Evolutionary conservation across 1,140 invertebrate species (phyloP).

Genomic region (Drosophila repleta): DNA sequence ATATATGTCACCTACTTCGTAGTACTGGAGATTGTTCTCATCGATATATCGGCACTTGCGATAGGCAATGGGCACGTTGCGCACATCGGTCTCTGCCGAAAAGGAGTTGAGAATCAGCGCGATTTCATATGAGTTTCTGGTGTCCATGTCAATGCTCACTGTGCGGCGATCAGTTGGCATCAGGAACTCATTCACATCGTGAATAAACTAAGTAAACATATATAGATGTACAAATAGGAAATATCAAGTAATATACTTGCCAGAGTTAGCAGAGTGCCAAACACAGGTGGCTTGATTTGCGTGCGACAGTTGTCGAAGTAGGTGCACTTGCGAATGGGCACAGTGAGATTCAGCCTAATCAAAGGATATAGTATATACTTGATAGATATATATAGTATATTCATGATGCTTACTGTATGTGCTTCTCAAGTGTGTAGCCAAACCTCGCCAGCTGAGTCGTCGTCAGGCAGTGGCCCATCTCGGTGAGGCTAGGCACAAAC

Average conservation of each 20-base stretch:
- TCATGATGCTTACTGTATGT: too few relatives aligned
- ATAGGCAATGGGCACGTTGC: conserved; percentile 68
- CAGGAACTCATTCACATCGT: conserved; percentile 69
- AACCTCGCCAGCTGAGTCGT: conserved; percentile 46
- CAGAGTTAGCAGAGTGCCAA: neutral
- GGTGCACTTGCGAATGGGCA: neutral
- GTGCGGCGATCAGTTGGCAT: conserved; percentile 58
- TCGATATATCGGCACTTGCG: conserved; percentile 72
- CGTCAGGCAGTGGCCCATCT: conserved; percentile 69
- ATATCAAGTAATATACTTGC: neutral
- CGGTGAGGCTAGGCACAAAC: conserved; percentile 40
- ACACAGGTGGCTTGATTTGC: neutral
- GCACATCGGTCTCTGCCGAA: conserved; percentile 63
- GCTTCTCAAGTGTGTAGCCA: conserved; percentile 15
- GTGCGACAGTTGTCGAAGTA: conserved; percentile 10
- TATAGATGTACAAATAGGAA: neutral
- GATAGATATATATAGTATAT: too few relatives aligned
- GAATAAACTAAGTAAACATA: conserved; percentile 52
- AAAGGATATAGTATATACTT: too few relatives aligned
- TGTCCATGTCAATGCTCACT: conserved; percentile 33
- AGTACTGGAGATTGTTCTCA: conserved; percentile 67
- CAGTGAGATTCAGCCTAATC: conserved; percentile 12
- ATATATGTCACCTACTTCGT: conserved; percentile 26
- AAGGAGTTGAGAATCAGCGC: conserved; percentile 50
- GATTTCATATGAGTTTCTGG: conserved; percentile 47